Base-by-base conservation (phyloP, 2,888 invertebrate genomes). In the Cantharis rufa region DNA sequence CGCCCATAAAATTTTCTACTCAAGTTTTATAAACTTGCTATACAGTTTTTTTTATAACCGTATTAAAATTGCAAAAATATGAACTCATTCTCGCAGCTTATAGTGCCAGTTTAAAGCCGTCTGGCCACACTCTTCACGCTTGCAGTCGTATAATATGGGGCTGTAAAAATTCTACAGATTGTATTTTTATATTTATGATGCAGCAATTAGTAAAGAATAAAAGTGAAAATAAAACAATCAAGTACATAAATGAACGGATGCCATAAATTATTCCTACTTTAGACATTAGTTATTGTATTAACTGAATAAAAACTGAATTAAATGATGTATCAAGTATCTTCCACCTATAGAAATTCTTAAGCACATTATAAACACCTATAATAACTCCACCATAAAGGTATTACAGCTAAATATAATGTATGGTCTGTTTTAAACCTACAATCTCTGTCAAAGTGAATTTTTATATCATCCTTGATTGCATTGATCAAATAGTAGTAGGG, bases 1-100 rank as follows among this genome's bases (percentile, higher is more conserved):
- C n/a, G 48, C 48, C 7, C 48, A 32, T 69, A 28, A 69, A 69
- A 69, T 28, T 28, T 69, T 24, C 32, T 18, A 28, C 32, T 69
- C n/a, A 15, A 62, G 66, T 27, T 66, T 70, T 70, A 71, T 71
- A 75, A 75, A 75, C 69, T 75, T 27, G 15, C 68, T 68, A 66
- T 24, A 70, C 71, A 32, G 18, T 68, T 66, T 48, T 32, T 32
- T 75, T 75, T 75, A 75, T 71, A 28, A 15, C 70, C 48, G 63
- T 62, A 71, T 71, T 75, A 75, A 71, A 75, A 75, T 62, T 75
- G 71, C 71, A 71, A 75, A 75, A 75, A 74, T 75, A 75, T 75
- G 75, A 69, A 75, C 71, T 71, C 75, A 69, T 75, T 75, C 62
- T 68, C 16, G 27, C 71, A 21, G 71, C 28, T 75, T 62, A 61